Conservation (phyloP, 2,113 vertebrate genomes). For the Fulmarus glacialis region DNA sequence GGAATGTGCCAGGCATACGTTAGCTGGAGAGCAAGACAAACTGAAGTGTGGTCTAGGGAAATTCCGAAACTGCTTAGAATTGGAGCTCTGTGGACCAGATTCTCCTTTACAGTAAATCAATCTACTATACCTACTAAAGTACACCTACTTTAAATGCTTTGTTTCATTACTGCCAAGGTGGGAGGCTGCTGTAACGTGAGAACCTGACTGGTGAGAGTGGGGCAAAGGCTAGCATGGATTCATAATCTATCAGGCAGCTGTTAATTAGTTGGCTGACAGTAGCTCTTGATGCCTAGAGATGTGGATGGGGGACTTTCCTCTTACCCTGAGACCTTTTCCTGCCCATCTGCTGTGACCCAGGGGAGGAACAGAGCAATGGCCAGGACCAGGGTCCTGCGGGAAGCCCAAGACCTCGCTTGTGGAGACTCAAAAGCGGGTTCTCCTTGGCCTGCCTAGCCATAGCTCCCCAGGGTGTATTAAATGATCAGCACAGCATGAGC, state of each 20-base stretch:
- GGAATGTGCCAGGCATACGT: background rate
- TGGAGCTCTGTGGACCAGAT: background rate
- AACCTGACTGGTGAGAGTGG: background rate
- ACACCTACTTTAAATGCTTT: background rate
- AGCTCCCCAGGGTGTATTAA: background rate
- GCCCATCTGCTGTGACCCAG: background rate
- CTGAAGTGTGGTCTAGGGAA: background rate
- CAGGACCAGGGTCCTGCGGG: background rate
- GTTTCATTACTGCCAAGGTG: background rate
- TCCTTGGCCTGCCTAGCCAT: background rate
- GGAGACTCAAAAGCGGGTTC: background rate
- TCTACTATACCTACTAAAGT: background rate
- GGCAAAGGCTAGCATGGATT: background rate
- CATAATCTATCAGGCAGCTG: background rate
- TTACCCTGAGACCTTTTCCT: background rate
- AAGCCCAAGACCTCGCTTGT: background rate
- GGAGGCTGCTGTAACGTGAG: background rate
- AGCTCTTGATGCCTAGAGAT: background rate
- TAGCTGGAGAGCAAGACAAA: background rate
- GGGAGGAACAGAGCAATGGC: background rate
- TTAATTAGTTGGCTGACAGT: background rate
- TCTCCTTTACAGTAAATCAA: background rate
- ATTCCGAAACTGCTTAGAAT: background rate
- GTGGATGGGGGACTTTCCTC: background rate
- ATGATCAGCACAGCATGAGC: background rate